Conservation (phyloP, 2,888 invertebrate species). For the Protophormia terraenovae region DNA sequence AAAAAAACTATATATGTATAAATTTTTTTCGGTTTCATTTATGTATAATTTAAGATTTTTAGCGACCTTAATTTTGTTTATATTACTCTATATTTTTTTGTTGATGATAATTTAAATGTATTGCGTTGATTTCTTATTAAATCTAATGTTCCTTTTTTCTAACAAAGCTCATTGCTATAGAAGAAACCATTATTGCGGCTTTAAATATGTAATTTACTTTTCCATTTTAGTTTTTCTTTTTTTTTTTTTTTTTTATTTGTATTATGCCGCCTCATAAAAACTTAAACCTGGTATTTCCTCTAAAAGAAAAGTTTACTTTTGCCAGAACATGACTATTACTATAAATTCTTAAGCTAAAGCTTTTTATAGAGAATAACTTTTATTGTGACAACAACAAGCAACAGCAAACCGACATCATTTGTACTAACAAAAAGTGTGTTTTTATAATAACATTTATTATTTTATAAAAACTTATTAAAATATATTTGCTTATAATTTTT, state of each 20-base stretch:
- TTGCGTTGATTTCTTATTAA: slow-evolving; percentile 53
- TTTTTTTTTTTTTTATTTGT: background rate
- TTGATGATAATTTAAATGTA: slow-evolving; percentile 47
- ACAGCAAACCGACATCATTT: slow-evolving; percentile 37
- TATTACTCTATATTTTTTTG: slow-evolving; percentile 37
- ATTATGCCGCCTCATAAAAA: background rate
- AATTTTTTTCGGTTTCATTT: slow-evolving; percentile 49
- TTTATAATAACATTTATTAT: slow-evolving; percentile 57
- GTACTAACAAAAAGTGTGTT: slow-evolving; percentile 68
- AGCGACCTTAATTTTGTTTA: slow-evolving; percentile 59
- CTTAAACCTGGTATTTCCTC: background rate
- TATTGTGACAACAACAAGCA: slow-evolving; percentile 23
- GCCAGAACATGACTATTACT: slow-evolving; percentile 30
- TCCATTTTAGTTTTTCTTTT: background rate
- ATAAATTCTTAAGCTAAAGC: slow-evolving; percentile 3
- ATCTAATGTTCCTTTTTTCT: slow-evolving; percentile 59
- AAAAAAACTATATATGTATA: slow-evolving; percentile 17
- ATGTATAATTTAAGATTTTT: slow-evolving; percentile 55
- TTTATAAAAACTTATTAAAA: slow-evolving; percentile 64
- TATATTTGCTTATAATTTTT: slow-evolving; percentile 63
- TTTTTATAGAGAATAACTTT: slow-evolving; percentile 17
- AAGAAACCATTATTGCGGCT: background rate
- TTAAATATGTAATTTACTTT: background rate
- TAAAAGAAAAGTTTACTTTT: background rate
- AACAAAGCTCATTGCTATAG: slow-evolving; percentile 28